These are phyloP conservation scores for Aradophagus sp. DNA, from an alignment of 1,140 invertebrate species.

Conservation along the genomic window DNA sequence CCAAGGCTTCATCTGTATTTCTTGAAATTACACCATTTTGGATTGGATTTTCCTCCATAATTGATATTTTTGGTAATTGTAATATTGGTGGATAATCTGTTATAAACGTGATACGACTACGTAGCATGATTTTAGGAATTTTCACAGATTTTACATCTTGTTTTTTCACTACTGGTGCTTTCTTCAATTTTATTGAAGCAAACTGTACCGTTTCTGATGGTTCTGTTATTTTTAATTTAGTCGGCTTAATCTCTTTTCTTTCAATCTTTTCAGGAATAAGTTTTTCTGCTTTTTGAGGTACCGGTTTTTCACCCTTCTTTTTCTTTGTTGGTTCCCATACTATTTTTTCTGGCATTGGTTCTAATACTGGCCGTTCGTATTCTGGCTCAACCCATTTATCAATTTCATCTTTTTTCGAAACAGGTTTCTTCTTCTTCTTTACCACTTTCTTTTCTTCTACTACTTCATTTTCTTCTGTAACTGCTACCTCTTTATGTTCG, in stretches of 20 bases:
- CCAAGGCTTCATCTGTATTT: conserved; percentile 81
- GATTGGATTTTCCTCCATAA: too few relatives aligned
- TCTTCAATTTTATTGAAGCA: conserved; percentile 79
- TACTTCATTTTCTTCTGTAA: too few relatives aligned
- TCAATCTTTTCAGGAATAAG: too few relatives aligned
- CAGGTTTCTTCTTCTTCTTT: conserved; percentile 70
- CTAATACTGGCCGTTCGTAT: conserved; percentile 71
- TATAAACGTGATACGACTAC: conserved; percentile 79
- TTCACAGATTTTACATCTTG: conserved; percentile 72
- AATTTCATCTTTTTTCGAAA: conserved; percentile 68
- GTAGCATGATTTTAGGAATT: conserved; percentile 80
- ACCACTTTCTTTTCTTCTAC: conserved; percentile 16
- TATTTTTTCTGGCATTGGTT: conserved; percentile 72
- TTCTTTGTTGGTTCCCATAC: conserved; percentile 69
- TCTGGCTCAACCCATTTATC: conserved; percentile 73
- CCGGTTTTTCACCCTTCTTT: conserved; percentile 68
- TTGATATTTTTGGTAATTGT: conserved; percentile 79
- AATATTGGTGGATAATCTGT: too few relatives aligned
- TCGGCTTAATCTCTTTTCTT: conserved; percentile 71
- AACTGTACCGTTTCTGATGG: conserved; percentile 75
- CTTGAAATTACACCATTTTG: conserved; percentile 81
- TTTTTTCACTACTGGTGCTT: conserved; percentile 74
- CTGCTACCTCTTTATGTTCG: too few relatives aligned
- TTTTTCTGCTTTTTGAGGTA: conserved; percentile 66
- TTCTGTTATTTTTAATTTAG: conserved; percentile 70